Conservation (phyloP, 1,140 invertebrate genomes). For the Drosophila suzukii region DNA sequence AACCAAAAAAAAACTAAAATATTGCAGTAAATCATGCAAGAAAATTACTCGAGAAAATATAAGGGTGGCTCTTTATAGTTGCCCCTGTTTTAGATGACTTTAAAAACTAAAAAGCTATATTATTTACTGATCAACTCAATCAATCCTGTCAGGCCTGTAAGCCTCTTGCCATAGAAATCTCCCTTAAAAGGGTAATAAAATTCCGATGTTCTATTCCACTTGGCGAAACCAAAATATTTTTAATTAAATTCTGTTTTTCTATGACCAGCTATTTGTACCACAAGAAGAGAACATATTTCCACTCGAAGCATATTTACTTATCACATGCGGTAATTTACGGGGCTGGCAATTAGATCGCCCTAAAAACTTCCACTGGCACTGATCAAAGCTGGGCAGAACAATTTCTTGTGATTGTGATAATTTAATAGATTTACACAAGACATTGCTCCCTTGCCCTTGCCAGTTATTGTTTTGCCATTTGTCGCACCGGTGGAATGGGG, state of each 20-base stretch:
- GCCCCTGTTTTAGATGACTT: too few species aligned
- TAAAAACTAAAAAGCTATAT: too few species aligned
- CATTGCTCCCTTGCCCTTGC: constrained; percentile 12
- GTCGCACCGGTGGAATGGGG: constrained; percentile 9
- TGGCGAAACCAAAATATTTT: constrained; percentile 9
- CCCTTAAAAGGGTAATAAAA: background rate
- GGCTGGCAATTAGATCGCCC: constrained; percentile 6
- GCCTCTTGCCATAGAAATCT: background rate
- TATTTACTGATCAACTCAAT: too few species aligned
- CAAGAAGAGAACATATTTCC: constrained; percentile 3
- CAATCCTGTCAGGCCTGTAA: too few species aligned
- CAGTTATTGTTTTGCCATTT: constrained; percentile 45
- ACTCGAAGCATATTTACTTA: constrained; percentile 10
- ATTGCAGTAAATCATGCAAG: too few species aligned
- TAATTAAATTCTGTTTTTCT: constrained; percentile 17
- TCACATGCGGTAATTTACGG: constrained; percentile 17
- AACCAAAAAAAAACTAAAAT: too few species aligned
- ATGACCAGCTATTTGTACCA: background rate
- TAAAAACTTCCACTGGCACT: constrained; percentile 22
- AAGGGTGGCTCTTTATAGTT: too few species aligned
- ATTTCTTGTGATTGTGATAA: constrained; percentile 42
- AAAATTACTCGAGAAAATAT: too few species aligned
- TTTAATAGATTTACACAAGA: constrained; percentile 47
- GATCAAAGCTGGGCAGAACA: constrained; percentile 28
- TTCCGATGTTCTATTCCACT: constrained; percentile 9